Percentiles rank a stretch among this genome's conserved stretches.
Evolutionary conservation across 2,113 vertebrate genomes (phyloP).

Genomic region (Cyanoliseus patagonus): DNA sequence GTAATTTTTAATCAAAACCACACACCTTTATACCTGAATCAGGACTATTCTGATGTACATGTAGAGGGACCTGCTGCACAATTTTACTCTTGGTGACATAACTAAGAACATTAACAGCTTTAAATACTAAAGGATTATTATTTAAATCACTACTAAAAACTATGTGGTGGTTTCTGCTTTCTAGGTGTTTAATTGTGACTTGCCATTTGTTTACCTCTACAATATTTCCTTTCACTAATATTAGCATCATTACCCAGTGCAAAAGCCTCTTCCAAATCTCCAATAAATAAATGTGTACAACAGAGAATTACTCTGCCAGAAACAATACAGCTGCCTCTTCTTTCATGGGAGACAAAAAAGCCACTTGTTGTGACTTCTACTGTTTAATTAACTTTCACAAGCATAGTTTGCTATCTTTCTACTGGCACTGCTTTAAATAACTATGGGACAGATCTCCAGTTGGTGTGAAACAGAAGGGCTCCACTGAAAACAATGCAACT

Average conservation of each 20-base stretch:
- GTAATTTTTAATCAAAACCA: neutral
- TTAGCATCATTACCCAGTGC: constrained; percentile 11
- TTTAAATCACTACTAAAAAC: neutral
- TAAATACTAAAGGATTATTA: neutral
- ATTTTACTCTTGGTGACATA: neutral
- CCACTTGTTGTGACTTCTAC: constrained; percentile 19
- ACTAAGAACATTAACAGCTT: neutral
- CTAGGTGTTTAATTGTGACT: neutral
- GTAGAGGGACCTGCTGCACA: neutral
- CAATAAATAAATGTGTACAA: constrained; percentile 23
- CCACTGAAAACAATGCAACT: neutral
- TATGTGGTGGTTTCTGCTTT: neutral
- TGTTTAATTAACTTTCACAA: constrained; percentile 61
- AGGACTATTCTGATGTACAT: neutral
- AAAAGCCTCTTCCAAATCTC: constrained; percentile 36
- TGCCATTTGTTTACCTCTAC: neutral
- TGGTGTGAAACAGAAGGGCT: neutral
- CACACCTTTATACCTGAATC: neutral
- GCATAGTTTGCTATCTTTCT: constrained; percentile 4
- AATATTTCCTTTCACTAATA: constrained; percentile 20
- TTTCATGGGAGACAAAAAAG: constrained; percentile 35
- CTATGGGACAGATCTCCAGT: neutral
- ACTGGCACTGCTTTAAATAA: constrained; percentile 32
- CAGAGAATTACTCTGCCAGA: constrained; percentile 53
- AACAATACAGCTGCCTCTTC: constrained; percentile 49